Percentiles rank a stretch among this genome's conserved stretches.
Evolutionary conservation across 2,113 vertebrate species (phyloP).

Genomic region (Datnioides undecimradiatus): DNA sequence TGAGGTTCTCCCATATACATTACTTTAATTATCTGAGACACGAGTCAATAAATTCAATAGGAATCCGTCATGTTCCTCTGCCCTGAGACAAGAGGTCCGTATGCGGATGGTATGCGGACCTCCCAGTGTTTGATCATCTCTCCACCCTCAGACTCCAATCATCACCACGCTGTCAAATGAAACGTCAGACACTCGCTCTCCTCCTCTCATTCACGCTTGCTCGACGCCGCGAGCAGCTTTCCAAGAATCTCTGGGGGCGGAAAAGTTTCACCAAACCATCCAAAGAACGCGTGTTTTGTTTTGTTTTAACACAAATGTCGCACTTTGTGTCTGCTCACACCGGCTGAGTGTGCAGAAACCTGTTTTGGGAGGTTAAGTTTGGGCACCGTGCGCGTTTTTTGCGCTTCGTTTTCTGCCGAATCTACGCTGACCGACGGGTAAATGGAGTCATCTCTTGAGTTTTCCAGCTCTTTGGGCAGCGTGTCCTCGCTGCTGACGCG

Average conservation of each 20-base stretch:
- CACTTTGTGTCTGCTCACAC: background rate
- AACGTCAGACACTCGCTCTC: background rate
- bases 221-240: background rate
- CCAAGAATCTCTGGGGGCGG: fast-evolving
- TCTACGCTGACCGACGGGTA: fast-evolving
- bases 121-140: background rate
- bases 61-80: background rate
- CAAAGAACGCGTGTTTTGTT: too few relatives aligned
- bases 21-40: too few relatives aligned
- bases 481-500: constrained; percentile 79
- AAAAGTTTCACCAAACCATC: background rate
- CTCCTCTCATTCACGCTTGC: background rate
- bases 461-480: constrained; percentile 78
- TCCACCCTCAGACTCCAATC: constrained; percentile 17
- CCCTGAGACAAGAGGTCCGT: background rate
- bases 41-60: too few relatives aligned
- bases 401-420: background rate
- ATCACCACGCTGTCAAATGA: constrained; percentile 6
- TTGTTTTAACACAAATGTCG: too few relatives aligned
- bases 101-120: background rate
- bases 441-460: constrained; percentile 87
- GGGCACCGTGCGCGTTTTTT: background rate
- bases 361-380: background rate
- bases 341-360: background rate
- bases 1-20: too few relatives aligned